Evolutionary conservation across 2,888 invertebrate genomes (phyloP).

Genomic region (Carcina quercana): DNA sequence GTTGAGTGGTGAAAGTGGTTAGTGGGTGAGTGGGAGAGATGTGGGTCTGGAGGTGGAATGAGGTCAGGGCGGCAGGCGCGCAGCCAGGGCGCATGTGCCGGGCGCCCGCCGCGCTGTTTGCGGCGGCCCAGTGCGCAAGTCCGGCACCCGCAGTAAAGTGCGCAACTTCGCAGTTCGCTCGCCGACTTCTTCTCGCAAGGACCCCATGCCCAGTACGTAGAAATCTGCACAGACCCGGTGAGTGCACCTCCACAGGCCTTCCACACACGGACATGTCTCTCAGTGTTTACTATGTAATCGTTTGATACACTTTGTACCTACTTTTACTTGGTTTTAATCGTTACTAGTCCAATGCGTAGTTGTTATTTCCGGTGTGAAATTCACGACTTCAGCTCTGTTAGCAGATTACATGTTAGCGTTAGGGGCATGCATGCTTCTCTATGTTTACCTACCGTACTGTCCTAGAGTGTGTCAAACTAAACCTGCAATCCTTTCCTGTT

Average conservation of each 20-base stretch:
- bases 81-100: slow-evolving; percentile 35
- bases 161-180: slow-evolving; percentile 30
- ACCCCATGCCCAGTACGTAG: slow-evolving; percentile 35
- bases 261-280: slow-evolving; percentile 15
- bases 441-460: slow-evolving; percentile 45
- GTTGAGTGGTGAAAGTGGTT: no score
- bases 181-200: slow-evolving; percentile 25
- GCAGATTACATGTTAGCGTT: slow-evolving; percentile 57
- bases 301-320: slow-evolving; percentile 17
- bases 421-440: slow-evolving; percentile 66
- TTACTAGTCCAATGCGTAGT: slow-evolving; percentile 49
- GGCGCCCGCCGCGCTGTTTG: slow-evolving; percentile 17
- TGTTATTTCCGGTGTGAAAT: slow-evolving; percentile 38
- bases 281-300: slow-evolving; percentile 26
- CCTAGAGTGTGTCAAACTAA: slow-evolving; percentile 45
- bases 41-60: slow-evolving; percentile 28
- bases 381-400: slow-evolving; percentile 38
- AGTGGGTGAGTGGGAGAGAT: no score
- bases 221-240: slow-evolving; percentile 39
- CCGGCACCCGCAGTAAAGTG: slow-evolving; percentile 33
- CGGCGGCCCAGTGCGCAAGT: no score
- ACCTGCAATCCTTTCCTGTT: slow-evolving; percentile 42
- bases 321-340: slow-evolving; percentile 30
- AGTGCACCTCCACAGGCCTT: slow-evolving; percentile 29
- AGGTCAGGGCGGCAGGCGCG: slow-evolving; percentile 30